A percentile compares a stretch with the other conserved stretches of the same genome.
Evolutionary conservation across 2,797 vertebrate species (phyloP).

Genomic region (Acipenser oxyrinchus): DNA sequence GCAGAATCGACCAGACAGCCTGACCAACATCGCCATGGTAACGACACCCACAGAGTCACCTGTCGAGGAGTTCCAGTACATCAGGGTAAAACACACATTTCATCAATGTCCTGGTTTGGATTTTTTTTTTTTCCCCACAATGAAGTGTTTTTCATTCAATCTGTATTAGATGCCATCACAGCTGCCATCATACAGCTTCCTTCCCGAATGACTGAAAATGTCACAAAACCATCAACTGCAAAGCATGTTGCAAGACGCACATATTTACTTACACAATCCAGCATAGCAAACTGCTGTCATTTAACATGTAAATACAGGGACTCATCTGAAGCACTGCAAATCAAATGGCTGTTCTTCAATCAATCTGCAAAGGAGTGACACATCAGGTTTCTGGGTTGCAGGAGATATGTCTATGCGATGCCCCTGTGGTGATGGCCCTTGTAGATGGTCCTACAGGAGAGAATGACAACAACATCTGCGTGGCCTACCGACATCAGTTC

Average conservation of each 20-base stretch:
- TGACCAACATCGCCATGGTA: conserved; percentile 38
- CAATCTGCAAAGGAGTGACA: not conserved
- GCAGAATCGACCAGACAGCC: conserved; percentile 49
- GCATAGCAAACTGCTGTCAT: no score
- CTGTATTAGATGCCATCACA: no score
- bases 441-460: conserved; percentile 89
- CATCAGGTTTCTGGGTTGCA: conserved; percentile 32
- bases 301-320: no score
- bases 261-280: no score
- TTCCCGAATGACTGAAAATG: no score
- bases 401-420: conserved; percentile 95
- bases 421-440: conserved; percentile 82
- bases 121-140: no score
- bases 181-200: no score
- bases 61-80: conserved; percentile 95
- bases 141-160: no score
- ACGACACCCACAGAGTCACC: conserved; percentile 66
- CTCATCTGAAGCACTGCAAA: not conserved
- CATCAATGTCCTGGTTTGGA: no score
- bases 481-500: conserved; percentile 93
- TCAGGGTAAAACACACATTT: conserved; percentile 59
- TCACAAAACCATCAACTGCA: no score
- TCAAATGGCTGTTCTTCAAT: not conserved
- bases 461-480: conserved; percentile 95
- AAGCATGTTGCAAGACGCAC: no score